Percentiles rank a stretch among this genome's conserved stretches.
phyloP scores from a whole-genome alignment of 2,888 invertebrate genomes.

The Psococerastis gibbosa region DNA sequence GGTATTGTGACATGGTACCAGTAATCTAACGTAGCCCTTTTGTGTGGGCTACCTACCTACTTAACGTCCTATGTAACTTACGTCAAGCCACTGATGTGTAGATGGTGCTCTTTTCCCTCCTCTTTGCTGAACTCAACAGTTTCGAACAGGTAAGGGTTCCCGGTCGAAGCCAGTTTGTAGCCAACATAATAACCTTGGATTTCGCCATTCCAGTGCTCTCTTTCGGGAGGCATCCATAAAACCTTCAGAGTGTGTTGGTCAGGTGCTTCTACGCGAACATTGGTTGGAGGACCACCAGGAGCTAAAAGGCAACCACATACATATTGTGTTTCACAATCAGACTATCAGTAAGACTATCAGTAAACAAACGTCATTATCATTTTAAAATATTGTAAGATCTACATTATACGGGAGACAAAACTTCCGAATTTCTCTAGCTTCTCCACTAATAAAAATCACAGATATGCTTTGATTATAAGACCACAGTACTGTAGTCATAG shows the following conservation, averaged over 20 bases:
- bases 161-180: conserved; percentile 57
- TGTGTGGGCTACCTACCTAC: conserved; percentile 25
- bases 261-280: conserved; percentile 65
- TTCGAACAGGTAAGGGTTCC: conserved; percentile 76
- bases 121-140: conserved; percentile 82
- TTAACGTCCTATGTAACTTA: conserved; percentile 61
- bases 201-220: conserved; percentile 84
- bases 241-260: conserved; percentile 75
- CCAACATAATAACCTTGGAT: conserved; percentile 81
- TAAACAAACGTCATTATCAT: too few species aligned
- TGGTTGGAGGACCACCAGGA: conserved; percentile 65
- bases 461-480: too few species aligned
- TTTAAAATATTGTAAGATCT: too few species aligned
- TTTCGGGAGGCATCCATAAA: conserved; percentile 77
- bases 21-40: not conserved
- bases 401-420: too few species aligned
- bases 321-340: too few species aligned
- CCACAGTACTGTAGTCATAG: conserved; percentile 1
- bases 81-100: too few species aligned
- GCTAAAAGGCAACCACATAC: conserved; percentile 24
- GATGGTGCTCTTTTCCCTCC: conserved; percentile 75
- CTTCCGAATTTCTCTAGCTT: too few species aligned
- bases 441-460: too few species aligned
- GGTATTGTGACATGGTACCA: not conserved
- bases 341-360: too few species aligned